A percentile compares a stretch with the other conserved stretches of the same genome.
These are phyloP conservation scores for Macrotus californicus DNA, from an alignment of 2,113 vertebrate genomes.

Conservation along the genomic window DNA sequence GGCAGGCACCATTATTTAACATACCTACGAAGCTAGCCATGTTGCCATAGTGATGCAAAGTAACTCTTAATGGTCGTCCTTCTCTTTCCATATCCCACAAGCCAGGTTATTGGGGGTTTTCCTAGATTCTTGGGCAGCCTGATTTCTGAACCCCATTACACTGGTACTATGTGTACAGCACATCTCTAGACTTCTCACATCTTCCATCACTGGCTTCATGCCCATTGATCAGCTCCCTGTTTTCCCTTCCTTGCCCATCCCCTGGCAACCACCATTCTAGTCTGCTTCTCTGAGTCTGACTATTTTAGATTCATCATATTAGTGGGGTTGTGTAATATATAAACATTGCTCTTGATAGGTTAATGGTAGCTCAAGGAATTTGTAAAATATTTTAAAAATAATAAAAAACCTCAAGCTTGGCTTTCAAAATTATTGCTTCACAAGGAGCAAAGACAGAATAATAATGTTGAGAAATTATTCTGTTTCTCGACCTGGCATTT, in stretches of 20 bases:
- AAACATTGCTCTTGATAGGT: neutral
- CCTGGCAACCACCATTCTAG: neutral
- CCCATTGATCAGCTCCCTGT: neutral
- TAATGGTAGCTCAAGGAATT: neutral
- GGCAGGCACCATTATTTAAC: too few species aligned
- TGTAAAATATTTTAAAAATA: neutral
- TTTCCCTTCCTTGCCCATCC: rapidly evolving
- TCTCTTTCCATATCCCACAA: too few species aligned
- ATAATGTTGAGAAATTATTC: conserved; percentile 11
- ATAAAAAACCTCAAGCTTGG: neutral
- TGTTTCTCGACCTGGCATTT: neutral
- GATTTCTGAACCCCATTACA: too few species aligned
- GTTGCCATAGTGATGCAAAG: too few species aligned
- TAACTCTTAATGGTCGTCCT: too few species aligned
- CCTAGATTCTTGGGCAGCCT: too few species aligned
- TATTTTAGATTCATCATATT: neutral
- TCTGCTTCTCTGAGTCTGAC: neutral
- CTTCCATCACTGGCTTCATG: neutral
- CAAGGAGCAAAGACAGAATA: neutral
- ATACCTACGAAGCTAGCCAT: too few species aligned
- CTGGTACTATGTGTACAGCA: neutral
- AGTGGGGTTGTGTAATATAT: neutral
- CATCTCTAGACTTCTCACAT: neutral
- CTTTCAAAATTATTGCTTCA: conserved; percentile 1
- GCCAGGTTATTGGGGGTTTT: too few species aligned